These are phyloP conservation scores for Psococerastis gibbosa DNA, from an alignment of 2,888 invertebrate species.

Conservation along the genomic window DNA sequence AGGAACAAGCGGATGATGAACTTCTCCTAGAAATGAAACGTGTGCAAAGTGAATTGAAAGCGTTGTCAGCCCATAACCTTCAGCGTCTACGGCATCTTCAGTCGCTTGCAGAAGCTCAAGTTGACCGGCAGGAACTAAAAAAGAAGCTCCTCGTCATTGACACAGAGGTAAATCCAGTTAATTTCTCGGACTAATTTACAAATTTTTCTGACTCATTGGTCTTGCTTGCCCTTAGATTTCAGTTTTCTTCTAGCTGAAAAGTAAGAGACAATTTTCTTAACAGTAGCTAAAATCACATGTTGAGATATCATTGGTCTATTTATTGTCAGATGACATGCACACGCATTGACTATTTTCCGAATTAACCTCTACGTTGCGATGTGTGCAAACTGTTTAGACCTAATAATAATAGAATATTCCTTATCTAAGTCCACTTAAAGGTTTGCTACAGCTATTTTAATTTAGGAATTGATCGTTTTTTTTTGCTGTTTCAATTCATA, in stretches of 20 bases:
- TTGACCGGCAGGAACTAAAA: slow-evolving; percentile 56
- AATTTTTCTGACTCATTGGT: too few species aligned
- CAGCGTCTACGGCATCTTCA: slow-evolving; percentile 46
- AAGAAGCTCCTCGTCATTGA: slow-evolving; percentile 56
- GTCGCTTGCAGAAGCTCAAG: slow-evolving; percentile 54
- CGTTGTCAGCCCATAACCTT: slow-evolving; percentile 63
- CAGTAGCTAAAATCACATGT: too few species aligned
- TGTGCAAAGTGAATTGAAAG: slow-evolving; percentile 62
- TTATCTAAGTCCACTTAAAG: too few species aligned
- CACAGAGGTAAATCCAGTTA: slow-evolving; percentile 31
- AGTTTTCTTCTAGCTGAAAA: too few species aligned
- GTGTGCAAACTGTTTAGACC: not conserved
- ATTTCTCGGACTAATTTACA: slow-evolving; percentile 2
- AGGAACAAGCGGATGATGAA: slow-evolving; percentile 55
- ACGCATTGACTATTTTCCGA: not conserved
- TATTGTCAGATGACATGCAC: not conserved
- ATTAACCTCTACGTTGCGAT: not conserved
- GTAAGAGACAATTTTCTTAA: too few species aligned
- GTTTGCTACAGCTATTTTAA: too few species aligned
- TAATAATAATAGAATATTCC: too few species aligned
- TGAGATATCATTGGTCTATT: too few species aligned
- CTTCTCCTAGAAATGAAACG: slow-evolving; percentile 72
- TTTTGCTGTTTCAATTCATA: too few species aligned
- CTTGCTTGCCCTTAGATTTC: too few species aligned
- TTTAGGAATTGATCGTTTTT: too few species aligned